Conservation (phyloP, 2,888 invertebrate genomes). For the Serrognathus titanus region DNA sequence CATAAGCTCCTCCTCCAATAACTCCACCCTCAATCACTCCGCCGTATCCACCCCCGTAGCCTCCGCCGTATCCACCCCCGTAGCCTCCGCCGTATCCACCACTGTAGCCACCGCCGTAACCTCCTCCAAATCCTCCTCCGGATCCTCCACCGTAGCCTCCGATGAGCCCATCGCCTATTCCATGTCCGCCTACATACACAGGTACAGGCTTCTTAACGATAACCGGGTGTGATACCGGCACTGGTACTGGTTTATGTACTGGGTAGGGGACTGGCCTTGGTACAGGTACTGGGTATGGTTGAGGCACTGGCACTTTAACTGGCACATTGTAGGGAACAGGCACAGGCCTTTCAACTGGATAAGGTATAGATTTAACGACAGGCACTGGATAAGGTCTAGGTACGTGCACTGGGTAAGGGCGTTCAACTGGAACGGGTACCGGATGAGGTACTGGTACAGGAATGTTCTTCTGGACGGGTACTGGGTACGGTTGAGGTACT, state of each 20-base stretch:
- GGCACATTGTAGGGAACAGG: constrained; percentile 45
- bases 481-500: constrained; percentile 60
- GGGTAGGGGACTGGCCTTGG: constrained; percentile 54
- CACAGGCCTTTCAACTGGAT: constrained; percentile 53
- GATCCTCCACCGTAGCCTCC: constrained; percentile 27
- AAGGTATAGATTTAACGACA: constrained; percentile 52
- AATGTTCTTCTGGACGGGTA: constrained; percentile 60
- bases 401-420: constrained; percentile 52
- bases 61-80: not conserved
- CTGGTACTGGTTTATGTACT: constrained; percentile 50
- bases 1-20: constrained; percentile 6
- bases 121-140: constrained; percentile 26
- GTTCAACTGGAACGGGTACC: constrained; percentile 31
- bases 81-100: not conserved
- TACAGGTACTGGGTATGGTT: constrained; percentile 60
- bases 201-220: constrained; percentile 27
- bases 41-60: constrained; percentile 2
- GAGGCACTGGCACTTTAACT: constrained; percentile 48
- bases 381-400: constrained; percentile 49
- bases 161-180: constrained; percentile 13
- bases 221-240: constrained; percentile 49
- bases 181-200: constrained; percentile 12
- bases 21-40: constrained; percentile 30
- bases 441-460: constrained; percentile 50
- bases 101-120: not conserved